Base-by-base conservation (phyloP, 2,888 invertebrate species). In the Selenia dentaria region DNA sequence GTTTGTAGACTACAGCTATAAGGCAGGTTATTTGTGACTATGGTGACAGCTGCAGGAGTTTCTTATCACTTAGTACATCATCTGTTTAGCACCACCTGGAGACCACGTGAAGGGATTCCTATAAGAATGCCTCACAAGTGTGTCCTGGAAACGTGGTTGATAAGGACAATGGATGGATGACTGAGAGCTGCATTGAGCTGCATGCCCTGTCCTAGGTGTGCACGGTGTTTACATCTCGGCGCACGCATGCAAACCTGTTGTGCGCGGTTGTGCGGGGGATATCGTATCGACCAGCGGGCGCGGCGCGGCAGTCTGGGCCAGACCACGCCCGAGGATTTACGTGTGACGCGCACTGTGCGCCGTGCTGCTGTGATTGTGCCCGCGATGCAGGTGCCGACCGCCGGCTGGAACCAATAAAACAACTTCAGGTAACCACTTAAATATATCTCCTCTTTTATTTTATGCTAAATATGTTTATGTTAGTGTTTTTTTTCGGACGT, bases 201-300 rank as follows among this genome's bases (percentile, higher is more conserved):
- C 18, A 20, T 13, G 11, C 16, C 10, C 8, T 10, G 14, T 6
- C 10, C 6, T 6, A 22, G 12, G 26, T 12, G 27, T 48, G 28
- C 33, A 29, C 14, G 10, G 14, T 26, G 50, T 37, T 35, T 13
- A 35, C 35, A 26, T 11, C 20, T 61, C 80, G 79, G 85, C 83
- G 87, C 84, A 83, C 84, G 85, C 85, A 84, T 57, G 50, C 62
- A 74, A 79, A 86, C 87, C 85, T 86, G 87, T 87, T 84, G 85
- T 73, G 68, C 59, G 64, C 63, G 40, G 48, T 54, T 57, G 64
- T 52, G 55, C 55, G 64, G 51, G 47, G 56, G 44, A 56, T 82
- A 8, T 6, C 8, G 8, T 22, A 84, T 83, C 85, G 84, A 83
- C 80, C 68, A 70, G 70, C 68, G 69, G 56, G 43, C 49, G 53